Evolutionary conservation across 2,888 invertebrate genomes (phyloP), one percentile per base, ranked within the genome.

Genomic region (Idaea dimidiata): DNA sequence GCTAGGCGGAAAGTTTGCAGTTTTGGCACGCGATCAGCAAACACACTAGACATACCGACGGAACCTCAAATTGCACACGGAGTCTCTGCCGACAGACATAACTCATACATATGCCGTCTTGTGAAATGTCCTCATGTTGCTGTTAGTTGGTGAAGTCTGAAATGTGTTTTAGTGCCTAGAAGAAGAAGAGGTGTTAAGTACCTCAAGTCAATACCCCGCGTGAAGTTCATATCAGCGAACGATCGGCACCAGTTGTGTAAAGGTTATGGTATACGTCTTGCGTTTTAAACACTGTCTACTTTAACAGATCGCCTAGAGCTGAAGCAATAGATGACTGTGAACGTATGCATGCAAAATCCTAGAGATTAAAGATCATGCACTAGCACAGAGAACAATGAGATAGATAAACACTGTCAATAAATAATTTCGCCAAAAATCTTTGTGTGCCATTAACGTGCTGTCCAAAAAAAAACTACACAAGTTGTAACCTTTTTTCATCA

Each of bases 31-130:
- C 74, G 75, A 74, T 76, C 75, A 78, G 81, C 81, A 75, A 79
- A 83, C 79, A 83, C 78, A 81, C 62, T 66, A 74, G 66, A 70
- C 72, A 70, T 56, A 79, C 76, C 79, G 82, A 79, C 82, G 81
- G 85, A 88, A 87, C 88, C 86, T 82, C 86, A 88, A 88, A 90
- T 89, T 87, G 88, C 89, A 82, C 75, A 83, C 83, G 72, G 82
- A 87, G 86, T 88, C 88, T 66, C 77, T 56, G 18, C 81, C 68
- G 70, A 67, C 77, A 69, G 74, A 76, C 77, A 79, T 91, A 86
- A 87, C 84, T 91, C 87, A 90, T 84, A 81, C 87, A 90, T 84
- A 81, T 74, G 82, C 81, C 72, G 81, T 80, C 81, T 76, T 74
- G 75, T 78, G 74, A 76, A 79, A 77, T 79, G 77, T 81, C 79